A percentile compares a stretch with the other conserved stretches of the same genome.
Conservation (phyloP, 2,797 vertebrate genomes). For the Sebastes minor region DNA sequence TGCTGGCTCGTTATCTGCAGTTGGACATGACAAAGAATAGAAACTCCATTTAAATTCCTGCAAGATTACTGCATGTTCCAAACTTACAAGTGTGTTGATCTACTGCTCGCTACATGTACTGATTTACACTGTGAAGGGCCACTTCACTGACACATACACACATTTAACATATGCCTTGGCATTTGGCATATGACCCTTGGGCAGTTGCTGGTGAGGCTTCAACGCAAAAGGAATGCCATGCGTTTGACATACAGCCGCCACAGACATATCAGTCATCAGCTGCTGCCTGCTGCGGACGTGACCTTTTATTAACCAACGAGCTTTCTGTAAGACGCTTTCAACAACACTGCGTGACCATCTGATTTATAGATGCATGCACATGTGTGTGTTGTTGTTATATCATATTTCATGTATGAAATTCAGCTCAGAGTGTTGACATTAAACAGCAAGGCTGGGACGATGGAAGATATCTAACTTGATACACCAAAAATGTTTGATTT, state of each 20-base stretch:
- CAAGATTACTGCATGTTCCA: background rate
- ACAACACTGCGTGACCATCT: background rate
- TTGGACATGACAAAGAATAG: background rate
- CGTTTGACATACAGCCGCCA: conserved; percentile 13
- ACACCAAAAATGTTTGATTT: background rate
- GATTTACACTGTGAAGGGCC: background rate
- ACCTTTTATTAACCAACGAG: conserved; percentile 31
- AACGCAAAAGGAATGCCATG: conserved; percentile 21
- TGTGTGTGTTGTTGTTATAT: background rate
- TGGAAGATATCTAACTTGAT: background rate
- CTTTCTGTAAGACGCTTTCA: conserved; percentile 10
- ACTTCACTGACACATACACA: background rate
- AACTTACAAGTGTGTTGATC: background rate
- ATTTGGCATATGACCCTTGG: conserved; percentile 37
- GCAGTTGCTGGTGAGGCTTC: background rate
- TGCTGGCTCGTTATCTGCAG: conserved; percentile 12
- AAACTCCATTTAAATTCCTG: background rate
- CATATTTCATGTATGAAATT: background rate
- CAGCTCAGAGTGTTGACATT: background rate
- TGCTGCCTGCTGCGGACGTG: conserved; percentile 37
- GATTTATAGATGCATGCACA: conserved; percentile 18
- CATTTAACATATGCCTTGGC: conserved; percentile 36
- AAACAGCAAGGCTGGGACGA: background rate
- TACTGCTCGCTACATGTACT: background rate
- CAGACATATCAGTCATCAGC: conserved; percentile 44